These are phyloP conservation scores for Amphiura filiformis DNA, from an alignment of 35 echinoderm and acorn worm genomes.

Conservation along the genomic window DNA sequence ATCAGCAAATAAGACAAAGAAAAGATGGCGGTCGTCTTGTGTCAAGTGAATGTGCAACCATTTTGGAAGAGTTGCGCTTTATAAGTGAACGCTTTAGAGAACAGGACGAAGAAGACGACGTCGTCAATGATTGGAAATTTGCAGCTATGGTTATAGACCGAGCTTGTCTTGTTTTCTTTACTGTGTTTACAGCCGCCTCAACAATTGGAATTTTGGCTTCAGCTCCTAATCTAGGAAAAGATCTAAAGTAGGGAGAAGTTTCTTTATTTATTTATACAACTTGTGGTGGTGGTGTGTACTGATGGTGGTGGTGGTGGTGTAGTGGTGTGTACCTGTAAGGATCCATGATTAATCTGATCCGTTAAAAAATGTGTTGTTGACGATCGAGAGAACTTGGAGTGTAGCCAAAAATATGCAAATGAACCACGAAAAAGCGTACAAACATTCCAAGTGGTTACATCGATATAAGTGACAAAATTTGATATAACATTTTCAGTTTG, in stretches of 20 bases:
- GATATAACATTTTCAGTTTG: too few species aligned
- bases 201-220: constrained; percentile 47
- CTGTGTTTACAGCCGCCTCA: constrained; percentile 37
- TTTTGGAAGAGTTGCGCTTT: constrained; percentile 56
- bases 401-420: too few species aligned
- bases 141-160: constrained; percentile 74
- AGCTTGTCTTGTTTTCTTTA: constrained; percentile 49
- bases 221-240: constrained; percentile 43
- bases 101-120: constrained; percentile 59
- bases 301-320: too few species aligned
- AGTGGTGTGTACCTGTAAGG: too few species aligned
- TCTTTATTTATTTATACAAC: too few species aligned
- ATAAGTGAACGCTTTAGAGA: constrained; percentile 49
- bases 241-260: background rate
- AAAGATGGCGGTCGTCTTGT: background rate
- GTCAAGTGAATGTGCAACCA: background rate
- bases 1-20: constrained; percentile 51
- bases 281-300: too few species aligned
- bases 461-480: too few species aligned
- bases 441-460: too few species aligned
- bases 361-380: too few species aligned
- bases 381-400: too few species aligned
- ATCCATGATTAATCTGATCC: too few species aligned
- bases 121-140: constrained; percentile 60
- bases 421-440: too few species aligned